These are phyloP conservation scores for Pardalotus punctatus DNA, from an alignment of 2,113 vertebrate genomes.

Conservation along the genomic window DNA sequence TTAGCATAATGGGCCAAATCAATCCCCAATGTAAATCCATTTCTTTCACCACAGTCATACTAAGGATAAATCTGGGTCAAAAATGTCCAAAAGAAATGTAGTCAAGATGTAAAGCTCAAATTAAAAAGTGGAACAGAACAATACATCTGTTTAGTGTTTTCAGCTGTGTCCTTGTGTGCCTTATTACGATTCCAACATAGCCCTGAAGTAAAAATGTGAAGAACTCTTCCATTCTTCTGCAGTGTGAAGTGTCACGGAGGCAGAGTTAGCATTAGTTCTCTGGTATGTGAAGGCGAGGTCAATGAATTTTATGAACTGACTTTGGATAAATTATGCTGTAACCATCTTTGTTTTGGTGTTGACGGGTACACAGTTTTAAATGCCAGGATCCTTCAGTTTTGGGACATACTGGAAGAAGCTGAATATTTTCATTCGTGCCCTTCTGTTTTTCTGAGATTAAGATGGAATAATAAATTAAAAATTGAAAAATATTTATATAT, in stretches of 20 bases:
- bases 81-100: conserved; percentile 3
- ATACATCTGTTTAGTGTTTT: background rate
- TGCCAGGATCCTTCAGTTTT: background rate
- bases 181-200: background rate
- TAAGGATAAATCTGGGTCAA: background rate
- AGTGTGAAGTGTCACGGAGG: background rate
- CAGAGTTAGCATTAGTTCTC: background rate
- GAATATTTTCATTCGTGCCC: background rate
- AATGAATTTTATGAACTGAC: background rate
- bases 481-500: background rate
- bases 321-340: background rate
- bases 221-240: background rate
- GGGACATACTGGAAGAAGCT: background rate
- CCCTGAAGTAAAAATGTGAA: background rate
- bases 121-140: background rate
- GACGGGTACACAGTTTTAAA: background rate
- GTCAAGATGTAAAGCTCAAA: background rate
- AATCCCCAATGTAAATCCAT: background rate
- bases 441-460: conserved; percentile 8
- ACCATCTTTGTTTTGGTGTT: background rate
- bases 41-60: background rate
- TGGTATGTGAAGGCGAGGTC: background rate
- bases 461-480: background rate
- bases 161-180: background rate
- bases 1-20: background rate